These are phyloP conservation scores for Chiloscyllium punctatum DNA, from an alignment of 2,797 vertebrate genomes.

Conservation along the genomic window DNA sequence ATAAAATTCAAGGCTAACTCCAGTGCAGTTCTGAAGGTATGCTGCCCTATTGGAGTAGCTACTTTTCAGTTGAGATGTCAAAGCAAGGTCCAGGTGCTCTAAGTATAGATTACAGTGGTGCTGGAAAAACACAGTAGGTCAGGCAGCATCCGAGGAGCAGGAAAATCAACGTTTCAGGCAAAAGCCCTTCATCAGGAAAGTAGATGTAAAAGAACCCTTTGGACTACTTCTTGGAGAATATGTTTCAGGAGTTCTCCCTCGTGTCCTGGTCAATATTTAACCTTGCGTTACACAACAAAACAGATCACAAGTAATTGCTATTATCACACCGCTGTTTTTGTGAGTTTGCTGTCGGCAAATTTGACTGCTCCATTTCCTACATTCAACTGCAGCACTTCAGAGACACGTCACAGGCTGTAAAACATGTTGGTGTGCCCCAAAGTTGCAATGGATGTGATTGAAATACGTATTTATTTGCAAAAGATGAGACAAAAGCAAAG, in stretches of 20 bases:
- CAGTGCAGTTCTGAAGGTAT: background rate
- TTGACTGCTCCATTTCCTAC: background rate
- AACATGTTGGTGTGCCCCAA: background rate
- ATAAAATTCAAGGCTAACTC: background rate
- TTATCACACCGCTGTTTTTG: background rate
- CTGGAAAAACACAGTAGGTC: no score
- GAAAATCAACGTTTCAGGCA: no score
- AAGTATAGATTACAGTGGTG: background rate
- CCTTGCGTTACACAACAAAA: background rate
- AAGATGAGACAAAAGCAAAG: background rate
- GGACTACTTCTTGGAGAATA: no score
- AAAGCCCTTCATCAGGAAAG: no score
- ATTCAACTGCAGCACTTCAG: background rate
- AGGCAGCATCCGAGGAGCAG: no score
- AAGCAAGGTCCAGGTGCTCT: background rate
- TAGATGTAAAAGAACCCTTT: background rate
- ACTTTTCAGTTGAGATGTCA: background rate
- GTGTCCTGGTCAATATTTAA: background rate
- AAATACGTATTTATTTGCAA: background rate
- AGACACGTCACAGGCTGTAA: background rate
- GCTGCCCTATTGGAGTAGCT: background rate
- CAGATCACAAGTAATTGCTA: background rate
- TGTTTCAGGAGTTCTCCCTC: background rate
- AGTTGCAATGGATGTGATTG: background rate
- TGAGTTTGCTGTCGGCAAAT: background rate